A percentile compares a stretch with the other conserved stretches of the same genome.
phyloP scores from a whole-genome alignment of 2,113 vertebrate species.

The Dromas ardeola region DNA sequence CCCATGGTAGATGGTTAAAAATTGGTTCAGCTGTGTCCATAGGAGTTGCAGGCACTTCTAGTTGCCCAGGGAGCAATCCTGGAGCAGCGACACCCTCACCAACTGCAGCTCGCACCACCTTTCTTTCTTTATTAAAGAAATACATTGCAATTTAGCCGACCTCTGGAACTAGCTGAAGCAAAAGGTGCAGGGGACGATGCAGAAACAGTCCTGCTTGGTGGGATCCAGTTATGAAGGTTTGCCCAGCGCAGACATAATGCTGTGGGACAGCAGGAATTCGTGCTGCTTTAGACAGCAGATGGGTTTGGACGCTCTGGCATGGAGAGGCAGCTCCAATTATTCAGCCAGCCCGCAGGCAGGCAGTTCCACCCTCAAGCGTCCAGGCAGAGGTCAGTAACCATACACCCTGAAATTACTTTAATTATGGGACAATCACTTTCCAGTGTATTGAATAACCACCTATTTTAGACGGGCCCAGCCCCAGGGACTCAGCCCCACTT shows the following conservation, averaged over 20 bases:
- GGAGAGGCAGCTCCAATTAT: background rate
- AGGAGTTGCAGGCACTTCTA: background rate
- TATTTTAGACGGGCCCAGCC: background rate
- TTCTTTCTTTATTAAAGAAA: background rate
- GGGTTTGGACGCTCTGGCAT: background rate
- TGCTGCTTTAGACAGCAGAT: background rate
- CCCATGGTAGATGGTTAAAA: background rate
- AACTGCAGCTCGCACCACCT: background rate
- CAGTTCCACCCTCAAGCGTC: background rate
- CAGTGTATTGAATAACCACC: background rate
- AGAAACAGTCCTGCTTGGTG: background rate
- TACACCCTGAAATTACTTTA: conserved; percentile 5
- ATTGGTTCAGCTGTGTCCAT: background rate
- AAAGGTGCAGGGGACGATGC: background rate
- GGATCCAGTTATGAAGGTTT: background rate
- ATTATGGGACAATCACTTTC: background rate
- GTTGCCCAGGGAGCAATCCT: background rate
- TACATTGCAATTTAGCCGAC: background rate
- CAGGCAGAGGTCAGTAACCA: background rate
- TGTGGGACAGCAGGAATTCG: fast-evolving
- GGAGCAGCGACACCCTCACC: background rate
- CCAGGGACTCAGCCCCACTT: background rate
- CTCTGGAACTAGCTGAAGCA: background rate
- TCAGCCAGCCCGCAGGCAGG: background rate
- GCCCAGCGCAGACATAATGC: background rate